Conservation (phyloP, 2,888 invertebrate genomes). For the Portevinia maculata region DNA sequence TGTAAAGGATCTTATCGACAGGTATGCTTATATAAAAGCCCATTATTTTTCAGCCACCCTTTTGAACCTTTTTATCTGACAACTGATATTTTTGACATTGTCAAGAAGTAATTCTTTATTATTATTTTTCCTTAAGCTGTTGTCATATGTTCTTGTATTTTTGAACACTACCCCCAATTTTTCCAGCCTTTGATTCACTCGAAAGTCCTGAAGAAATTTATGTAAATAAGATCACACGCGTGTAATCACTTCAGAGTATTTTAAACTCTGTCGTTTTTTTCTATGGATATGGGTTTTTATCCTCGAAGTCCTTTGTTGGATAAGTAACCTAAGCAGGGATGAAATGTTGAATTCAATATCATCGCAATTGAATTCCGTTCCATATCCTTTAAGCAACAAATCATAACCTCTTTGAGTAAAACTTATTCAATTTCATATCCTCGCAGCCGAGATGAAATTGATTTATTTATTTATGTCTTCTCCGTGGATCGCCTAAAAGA, state of each 20-base stretch:
- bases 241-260: constrained; percentile 30
- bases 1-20: neutral
- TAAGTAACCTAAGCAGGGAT: constrained; percentile 22
- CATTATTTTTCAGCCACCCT: neutral
- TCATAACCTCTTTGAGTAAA: constrained; percentile 65
- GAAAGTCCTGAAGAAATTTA: constrained; percentile 53
- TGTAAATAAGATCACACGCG: constrained; percentile 65
- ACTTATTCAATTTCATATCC: constrained; percentile 73
- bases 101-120: constrained; percentile 27
- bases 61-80: constrained; percentile 20
- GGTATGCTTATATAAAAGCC: neutral
- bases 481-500: constrained; percentile 14
- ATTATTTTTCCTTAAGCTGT: neutral
- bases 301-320: neutral
- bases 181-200: constrained; percentile 53
- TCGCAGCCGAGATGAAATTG: constrained; percentile 61
- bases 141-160: constrained; percentile 50
- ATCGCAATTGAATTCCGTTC: constrained; percentile 39
- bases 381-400: constrained; percentile 70
- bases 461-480: constrained; percentile 69
- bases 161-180: constrained; percentile 2
- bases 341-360: constrained; percentile 47
- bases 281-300: neutral
- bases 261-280: constrained; percentile 33
- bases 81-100: constrained; percentile 38